Evolutionary conservation across 1,140 invertebrate species (phyloP).

Genomic region (Amphibalanus amphitrite): DNA sequence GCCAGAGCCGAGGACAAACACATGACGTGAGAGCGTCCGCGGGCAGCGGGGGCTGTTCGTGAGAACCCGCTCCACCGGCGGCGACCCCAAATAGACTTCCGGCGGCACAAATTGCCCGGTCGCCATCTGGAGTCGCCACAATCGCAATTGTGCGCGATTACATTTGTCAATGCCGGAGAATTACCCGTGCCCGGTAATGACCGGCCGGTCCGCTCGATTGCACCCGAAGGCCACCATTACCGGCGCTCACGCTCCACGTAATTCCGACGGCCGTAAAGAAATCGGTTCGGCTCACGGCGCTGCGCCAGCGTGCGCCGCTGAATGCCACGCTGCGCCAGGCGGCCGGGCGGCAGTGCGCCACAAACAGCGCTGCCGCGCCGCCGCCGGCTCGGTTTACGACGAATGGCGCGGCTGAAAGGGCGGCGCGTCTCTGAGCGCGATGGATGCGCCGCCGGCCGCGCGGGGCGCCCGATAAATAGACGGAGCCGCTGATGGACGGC

Average conservation of each 20-base stretch:
- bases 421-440: not conserved
- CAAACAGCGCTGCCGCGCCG: not conserved
- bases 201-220: not conserved
- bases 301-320: no score
- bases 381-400: not conserved
- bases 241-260: not conserved
- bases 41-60: no score
- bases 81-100: not conserved
- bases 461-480: not conserved
- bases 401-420: not conserved
- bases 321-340: not conserved
- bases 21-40: no score
- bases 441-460: not conserved
- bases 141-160: conserved; percentile 1
- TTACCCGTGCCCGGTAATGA: not conserved
- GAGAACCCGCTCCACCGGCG: not conserved
- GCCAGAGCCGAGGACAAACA: no score
- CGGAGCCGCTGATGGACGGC: not conserved
- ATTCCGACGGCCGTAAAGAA: not conserved
- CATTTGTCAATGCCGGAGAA: not conserved
- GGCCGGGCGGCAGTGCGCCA: not conserved
- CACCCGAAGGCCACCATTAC: not conserved
- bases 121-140: not conserved
- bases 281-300: not conserved
- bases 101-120: not conserved